Evolutionary conservation across 2,888 invertebrate genomes (phyloP), one percentile per base, ranked within the genome.

Genomic region (Drosophila phalerata): DNA sequence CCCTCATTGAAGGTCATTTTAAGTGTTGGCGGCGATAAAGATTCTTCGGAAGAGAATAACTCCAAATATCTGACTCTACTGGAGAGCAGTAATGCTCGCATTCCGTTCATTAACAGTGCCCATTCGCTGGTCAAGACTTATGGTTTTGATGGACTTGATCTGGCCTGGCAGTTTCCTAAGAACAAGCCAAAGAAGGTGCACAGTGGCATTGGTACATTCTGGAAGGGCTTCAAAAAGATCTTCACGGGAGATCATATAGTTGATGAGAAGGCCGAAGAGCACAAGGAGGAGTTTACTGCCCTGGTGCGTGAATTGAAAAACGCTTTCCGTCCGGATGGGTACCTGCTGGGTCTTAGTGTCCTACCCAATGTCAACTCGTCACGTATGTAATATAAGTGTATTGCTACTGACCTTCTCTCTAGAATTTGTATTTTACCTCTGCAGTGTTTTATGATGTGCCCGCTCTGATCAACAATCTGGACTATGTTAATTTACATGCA

Each of bases 61-160:
- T 93, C 95, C 78, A 96, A 96, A 90, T 97, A 97, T 90, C 94
- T 96, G 72, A 94, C 93, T 96, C 93, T 96, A 95, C 91, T 96
- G 86, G 97, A 97, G 91, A 94, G 96, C 1, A 94, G 95, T 17
- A 96, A 96, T 89, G 94, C 95, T 2, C 94, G 97, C 74, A 95
- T 95, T 0, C 94, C 95, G 6, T 97, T 97, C 90, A 95, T 97
- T 51, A 96, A 96, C 91, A 97, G 97, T 2, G 96, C 95, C 3
- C 95, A 95, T 19, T 93, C 95, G 1, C 83, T 97, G 49, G 93
- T 96, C 13, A 95, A 95, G 79, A 96, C 96, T 56, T 96, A 97
- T 85, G 95, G 95, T 25, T 98, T 98, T 83, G 97, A 98, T 91
- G 98, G 98, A 2, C 93, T 98, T 25, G 98, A 98, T 91, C 93